These are phyloP conservation scores for Muscicapa comitata DNA, from an alignment of 2,797 vertebrate genomes.

Conservation along the genomic window DNA sequence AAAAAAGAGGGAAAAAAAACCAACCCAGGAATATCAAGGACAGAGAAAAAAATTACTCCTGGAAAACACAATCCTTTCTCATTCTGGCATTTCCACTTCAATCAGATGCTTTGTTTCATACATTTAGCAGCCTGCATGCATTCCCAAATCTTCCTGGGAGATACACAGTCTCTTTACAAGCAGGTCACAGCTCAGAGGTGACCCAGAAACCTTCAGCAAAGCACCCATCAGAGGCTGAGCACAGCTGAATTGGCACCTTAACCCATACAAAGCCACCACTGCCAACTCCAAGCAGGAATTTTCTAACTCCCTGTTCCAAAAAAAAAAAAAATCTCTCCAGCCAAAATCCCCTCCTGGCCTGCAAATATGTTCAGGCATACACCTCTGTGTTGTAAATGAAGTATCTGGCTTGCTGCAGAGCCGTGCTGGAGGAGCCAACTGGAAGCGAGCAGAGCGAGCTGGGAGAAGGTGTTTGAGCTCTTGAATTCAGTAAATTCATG, in stretches of 20 bases:
- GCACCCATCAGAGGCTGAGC: not conserved
- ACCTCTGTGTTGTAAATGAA: constrained; percentile 54
- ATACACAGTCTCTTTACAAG: not conserved
- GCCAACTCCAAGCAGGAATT: constrained; percentile 16
- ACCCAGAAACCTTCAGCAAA: not conserved
- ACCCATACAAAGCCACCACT: not conserved
- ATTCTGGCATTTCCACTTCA: not conserved
- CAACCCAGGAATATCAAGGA: not conserved
- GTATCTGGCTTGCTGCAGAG: constrained; percentile 30
- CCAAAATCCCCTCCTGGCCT: constrained; percentile 56
- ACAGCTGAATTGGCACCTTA: not conserved
- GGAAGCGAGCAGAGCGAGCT: constrained; percentile 37
- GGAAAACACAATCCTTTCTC: not conserved
- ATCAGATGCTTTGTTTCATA: not conserved
- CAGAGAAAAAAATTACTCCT: not conserved
- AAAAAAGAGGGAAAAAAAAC: too few relatives aligned
- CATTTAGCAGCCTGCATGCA: not conserved
- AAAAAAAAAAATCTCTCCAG: not conserved
- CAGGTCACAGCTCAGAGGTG: not conserved
- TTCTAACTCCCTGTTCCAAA: not conserved
- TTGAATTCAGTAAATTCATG: not conserved
- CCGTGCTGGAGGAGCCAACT: not conserved
- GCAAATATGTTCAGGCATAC: constrained; percentile 52
- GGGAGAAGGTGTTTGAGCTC: constrained; percentile 40
- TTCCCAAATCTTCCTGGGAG: not conserved